Conservation (phyloP, 2,113 vertebrate genomes). For the Gallinago undulata region DNA sequence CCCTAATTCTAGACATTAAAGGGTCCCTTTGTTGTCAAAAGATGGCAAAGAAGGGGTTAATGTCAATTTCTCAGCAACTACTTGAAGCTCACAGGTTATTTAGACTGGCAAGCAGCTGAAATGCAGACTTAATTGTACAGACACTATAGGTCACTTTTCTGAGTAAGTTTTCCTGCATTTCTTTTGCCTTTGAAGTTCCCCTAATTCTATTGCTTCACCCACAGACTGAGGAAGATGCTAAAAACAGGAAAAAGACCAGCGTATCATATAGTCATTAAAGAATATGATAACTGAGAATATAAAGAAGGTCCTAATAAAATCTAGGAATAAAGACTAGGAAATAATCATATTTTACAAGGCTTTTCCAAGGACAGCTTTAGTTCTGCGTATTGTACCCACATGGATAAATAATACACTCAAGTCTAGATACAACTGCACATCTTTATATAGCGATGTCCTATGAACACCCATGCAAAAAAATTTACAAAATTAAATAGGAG, state of each 20-base stretch:
- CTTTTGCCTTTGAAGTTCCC: background rate
- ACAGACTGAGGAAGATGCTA: background rate
- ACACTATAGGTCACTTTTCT: background rate
- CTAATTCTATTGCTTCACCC: background rate
- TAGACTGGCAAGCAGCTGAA: background rate
- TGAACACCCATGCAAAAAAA: background rate
- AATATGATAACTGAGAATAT: background rate
- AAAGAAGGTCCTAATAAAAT: background rate
- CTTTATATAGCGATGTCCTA: background rate
- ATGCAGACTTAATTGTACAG: background rate
- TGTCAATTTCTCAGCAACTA: background rate
- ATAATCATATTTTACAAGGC: background rate
- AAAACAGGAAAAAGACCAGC: background rate
- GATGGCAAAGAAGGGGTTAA: background rate
- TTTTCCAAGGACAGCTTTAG: background rate
- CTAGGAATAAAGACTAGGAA: background rate
- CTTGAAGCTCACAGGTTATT: background rate
- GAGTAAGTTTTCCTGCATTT: background rate
- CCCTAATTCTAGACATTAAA: background rate
- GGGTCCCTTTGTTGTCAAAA: background rate
- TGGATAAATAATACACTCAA: background rate
- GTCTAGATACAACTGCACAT: background rate
- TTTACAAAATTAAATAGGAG: background rate
- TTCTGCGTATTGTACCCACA: background rate
- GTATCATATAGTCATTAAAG: background rate